Conservation (phyloP, 2,888 invertebrate species). For the Sphecodes monilicornis region DNA sequence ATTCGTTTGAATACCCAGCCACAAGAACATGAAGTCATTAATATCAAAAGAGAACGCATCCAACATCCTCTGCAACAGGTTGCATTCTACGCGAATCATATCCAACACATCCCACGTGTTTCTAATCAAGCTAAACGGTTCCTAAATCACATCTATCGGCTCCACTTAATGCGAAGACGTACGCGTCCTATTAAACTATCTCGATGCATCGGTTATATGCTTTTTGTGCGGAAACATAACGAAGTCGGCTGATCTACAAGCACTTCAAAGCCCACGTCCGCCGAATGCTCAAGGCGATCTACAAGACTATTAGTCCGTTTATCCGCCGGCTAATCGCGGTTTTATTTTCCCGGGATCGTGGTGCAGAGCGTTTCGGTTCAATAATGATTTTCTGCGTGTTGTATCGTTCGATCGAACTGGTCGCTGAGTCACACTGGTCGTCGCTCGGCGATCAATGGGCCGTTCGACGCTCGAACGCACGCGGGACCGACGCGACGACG, state of each 20-base stretch:
- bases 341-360: constrained; percentile 3
- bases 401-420: constrained; percentile 23
- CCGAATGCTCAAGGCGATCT: constrained; percentile 64
- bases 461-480: not conserved
- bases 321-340: constrained; percentile 31
- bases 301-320: constrained; percentile 43
- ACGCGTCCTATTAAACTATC: not conserved
- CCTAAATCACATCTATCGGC: not conserved
- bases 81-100: not conserved
- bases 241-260: not conserved
- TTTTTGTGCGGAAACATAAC: not conserved
- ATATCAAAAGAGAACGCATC: not conserved
- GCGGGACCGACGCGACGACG: not conserved
- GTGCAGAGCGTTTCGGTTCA: constrained; percentile 18
- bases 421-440: not conserved
- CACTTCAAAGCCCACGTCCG: not conserved
- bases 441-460: constrained; percentile 5
- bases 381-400: not conserved
- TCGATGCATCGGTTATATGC: not conserved
- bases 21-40: not conserved
- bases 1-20: not conserved
- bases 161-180: not conserved
- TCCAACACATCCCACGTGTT: not conserved
- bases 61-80: not conserved
- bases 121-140: not conserved